Evolutionary conservation across 2,113 vertebrate species (phyloP), one percentile per base, ranked within the genome.

Genomic region (Rhabdornis inornatus): DNA sequence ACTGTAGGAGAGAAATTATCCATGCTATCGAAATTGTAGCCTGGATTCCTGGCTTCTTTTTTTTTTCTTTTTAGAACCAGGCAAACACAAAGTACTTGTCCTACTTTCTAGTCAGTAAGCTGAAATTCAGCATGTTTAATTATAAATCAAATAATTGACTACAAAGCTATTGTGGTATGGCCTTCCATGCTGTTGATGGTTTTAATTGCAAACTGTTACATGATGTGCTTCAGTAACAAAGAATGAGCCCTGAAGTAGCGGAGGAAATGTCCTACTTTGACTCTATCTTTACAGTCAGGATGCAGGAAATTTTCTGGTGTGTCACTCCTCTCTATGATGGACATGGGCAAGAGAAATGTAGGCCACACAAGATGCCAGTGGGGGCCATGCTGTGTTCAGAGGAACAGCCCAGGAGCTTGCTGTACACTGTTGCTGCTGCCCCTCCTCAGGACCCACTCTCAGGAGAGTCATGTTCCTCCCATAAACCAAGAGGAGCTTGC

Each of bases 61-160:
- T 65, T 49, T 74, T 66, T 69, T 83, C 82, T 89, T 75, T 94
- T 92, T 6, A 91, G 79, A 95, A 59, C 21, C 87, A 95, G 89
- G 64, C 40, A 76, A 69, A 75, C 77, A 85, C 70, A 85, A 94
- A 96, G 63, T 77, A 87, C 72, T 96, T 90, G 90, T 92, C 95
- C 96, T 92, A 91, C 87, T 95, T 96, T 97, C 84, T 86, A 95
- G 92, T 92, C 92, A 95, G 90, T 77, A 95, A 93, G 83, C 83
- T 94, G 89, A 94, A 96, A 93, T 96, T 84, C 94, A 88, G 50
- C 64, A 92, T 94, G 92, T 95, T 96, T 97, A 94, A 97, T 97
- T 96, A 97, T 96, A 96, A 96, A 95, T 96, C 91, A 94, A 96
- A 94, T 95, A 95, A 96, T 94, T 92, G 88, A 95, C 96, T 95